These are phyloP conservation scores for Cercocebus atys DNA, from an alignment of 2,113 vertebrate species.

Conservation along the genomic window DNA sequence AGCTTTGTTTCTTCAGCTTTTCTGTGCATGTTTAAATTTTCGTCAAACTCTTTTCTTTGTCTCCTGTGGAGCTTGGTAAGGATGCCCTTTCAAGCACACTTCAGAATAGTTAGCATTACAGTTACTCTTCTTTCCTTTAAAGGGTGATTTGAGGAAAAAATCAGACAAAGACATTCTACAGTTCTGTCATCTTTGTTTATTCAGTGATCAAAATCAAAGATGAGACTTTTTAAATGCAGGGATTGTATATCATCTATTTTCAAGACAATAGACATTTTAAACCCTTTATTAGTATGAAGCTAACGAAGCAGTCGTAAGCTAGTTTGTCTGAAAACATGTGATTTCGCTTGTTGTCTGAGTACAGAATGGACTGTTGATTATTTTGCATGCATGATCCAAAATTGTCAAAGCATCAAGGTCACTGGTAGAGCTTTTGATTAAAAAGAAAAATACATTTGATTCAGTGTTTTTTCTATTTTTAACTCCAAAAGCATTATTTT, in stretches of 20 bases:
- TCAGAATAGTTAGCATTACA: conserved; percentile 65
- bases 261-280: not conserved
- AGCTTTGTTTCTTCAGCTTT: conserved; percentile 77
- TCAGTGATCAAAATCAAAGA: conserved; percentile 55
- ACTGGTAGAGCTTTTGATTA: conserved; percentile 77
- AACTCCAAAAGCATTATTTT: conserved; percentile 73
- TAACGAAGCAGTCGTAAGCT: conserved; percentile 78
- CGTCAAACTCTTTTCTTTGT: conserved; percentile 77
- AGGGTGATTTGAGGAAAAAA: conserved; percentile 77
- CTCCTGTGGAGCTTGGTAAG: conserved; percentile 77
- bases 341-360: conserved; percentile 82
- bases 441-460: conserved; percentile 41
- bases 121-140: conserved; percentile 74
- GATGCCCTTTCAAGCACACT: conserved; percentile 73
- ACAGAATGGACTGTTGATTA: conserved; percentile 80
- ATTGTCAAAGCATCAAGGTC: conserved; percentile 88
- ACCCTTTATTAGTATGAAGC: conserved; percentile 73
- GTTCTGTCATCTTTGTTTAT: conserved; percentile 68
- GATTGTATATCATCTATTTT: conserved; percentile 1
- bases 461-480: conserved; percentile 67
- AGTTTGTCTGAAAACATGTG: conserved; percentile 81
- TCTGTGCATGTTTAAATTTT: conserved; percentile 85
- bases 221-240: not conserved
- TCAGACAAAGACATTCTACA: conserved; percentile 72
- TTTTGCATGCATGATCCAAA: conserved; percentile 89